These are phyloP conservation scores for Anthonomus grandis DNA, from an alignment of 1,140 invertebrate species.

Conservation along the genomic window DNA sequence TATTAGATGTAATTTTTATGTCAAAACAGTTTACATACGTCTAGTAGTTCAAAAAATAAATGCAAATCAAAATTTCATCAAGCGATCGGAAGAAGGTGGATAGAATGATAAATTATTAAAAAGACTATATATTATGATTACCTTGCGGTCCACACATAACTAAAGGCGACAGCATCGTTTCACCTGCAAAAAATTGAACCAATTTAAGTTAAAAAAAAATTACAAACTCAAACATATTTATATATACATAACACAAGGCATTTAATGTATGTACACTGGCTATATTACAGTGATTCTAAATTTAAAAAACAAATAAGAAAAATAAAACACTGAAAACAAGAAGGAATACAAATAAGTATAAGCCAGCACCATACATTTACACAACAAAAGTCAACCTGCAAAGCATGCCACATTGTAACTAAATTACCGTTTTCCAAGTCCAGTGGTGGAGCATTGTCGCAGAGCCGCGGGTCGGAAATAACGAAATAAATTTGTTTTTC, in stretches of 20 bases:
- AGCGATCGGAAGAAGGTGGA: neutral
- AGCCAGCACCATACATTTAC: no score
- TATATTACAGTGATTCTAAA: conserved; percentile 25
- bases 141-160: conserved; percentile 93
- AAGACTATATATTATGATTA: conserved; percentile 13
- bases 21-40: no score
- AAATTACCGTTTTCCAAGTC: conserved; percentile 82
- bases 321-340: neutral
- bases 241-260: neutral
- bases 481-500: conserved; percentile 94
- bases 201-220: conserved; percentile 15
- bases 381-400: neutral
- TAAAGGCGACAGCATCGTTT: conserved; percentile 86
- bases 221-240: neutral
- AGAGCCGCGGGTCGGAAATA: conserved; percentile 71
- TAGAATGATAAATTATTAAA: neutral
- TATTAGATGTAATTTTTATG: no score
- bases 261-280: conserved; percentile 43
- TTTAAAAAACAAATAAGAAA: neutral
- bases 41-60: no score
- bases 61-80: no score
- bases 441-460: conserved; percentile 73
- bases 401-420: neutral
- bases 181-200: conserved; percentile 61
- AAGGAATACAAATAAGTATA: neutral